Evolutionary conservation across 2,888 invertebrate species (phyloP).

Genomic region (Drosophila percnosoma): DNA sequence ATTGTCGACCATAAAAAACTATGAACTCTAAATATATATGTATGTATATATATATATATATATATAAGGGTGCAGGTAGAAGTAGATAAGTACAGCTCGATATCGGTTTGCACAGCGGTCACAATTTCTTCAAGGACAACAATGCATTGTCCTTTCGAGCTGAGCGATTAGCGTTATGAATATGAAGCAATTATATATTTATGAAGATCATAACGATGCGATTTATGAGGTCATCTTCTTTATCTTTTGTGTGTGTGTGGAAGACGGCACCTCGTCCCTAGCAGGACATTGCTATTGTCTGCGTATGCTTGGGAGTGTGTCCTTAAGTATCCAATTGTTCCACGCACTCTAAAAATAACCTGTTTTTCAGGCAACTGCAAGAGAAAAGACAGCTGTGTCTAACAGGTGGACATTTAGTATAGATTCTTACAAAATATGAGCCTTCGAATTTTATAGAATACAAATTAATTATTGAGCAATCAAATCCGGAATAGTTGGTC

Average conservation of each 20-base stretch:
- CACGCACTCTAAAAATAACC: conserved; percentile 15
- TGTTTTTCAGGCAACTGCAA: conserved; percentile 14
- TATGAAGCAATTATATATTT: conserved; percentile 73
- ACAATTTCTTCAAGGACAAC: conserved; percentile 61
- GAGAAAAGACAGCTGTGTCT: conserved; percentile 51
- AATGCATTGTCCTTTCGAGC: conserved; percentile 42
- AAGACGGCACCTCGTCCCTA: conserved; percentile 2
- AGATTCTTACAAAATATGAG: not conserved
- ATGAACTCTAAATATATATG: not conserved
- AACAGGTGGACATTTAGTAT: conserved; percentile 39
- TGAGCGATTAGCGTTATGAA: conserved; percentile 59
- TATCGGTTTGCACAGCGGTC: conserved; percentile 40
- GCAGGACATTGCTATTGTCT: conserved; percentile 45
- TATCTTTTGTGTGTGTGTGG: not conserved
- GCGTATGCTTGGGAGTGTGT: conserved; percentile 15
- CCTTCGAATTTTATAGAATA: not conserved
- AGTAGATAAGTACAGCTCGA: not conserved
- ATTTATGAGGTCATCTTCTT: conserved; percentile 76
- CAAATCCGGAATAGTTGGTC: not conserved
- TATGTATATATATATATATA: not conserved
- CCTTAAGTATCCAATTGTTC: conserved; percentile 7
- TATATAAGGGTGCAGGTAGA: conserved; percentile 34
- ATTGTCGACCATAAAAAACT: conserved; percentile 53
- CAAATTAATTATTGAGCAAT: rapidly evolving
- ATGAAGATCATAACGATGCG: conserved; percentile 75